Conservation (phyloP, 2,888 invertebrate genomes). For the Fragum sueziense region DNA sequence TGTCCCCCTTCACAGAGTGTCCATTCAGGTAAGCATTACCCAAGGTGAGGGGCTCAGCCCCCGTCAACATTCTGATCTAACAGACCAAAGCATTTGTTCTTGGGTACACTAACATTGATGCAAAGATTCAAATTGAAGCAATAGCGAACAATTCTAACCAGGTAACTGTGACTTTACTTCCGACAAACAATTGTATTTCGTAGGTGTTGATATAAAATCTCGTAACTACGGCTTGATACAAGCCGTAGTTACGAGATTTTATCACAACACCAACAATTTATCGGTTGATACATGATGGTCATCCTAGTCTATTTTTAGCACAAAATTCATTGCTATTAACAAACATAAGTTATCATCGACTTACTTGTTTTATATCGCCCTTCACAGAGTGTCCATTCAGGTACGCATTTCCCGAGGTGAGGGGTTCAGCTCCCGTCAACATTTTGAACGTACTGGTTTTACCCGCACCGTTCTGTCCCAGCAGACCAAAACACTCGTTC, state of each 20-base stretch:
- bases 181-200: too few species aligned
- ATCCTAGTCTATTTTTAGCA: too few species aligned
- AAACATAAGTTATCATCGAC: not conserved
- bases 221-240: too few species aligned
- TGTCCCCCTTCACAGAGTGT: conserved; percentile 68
- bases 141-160: too few species aligned
- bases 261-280: too few species aligned
- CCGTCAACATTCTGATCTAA: conserved; percentile 88
- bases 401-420: conserved; percentile 84
- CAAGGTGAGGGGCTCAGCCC: conserved; percentile 82
- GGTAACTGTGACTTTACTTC: too few species aligned
- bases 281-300: too few species aligned
- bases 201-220: too few species aligned
- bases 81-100: conserved; percentile 85
- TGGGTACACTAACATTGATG: not conserved
- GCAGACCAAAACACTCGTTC: conserved; percentile 90
- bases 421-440: conserved; percentile 84
- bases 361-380: conserved; percentile 67
- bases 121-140: too few species aligned
- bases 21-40: conserved; percentile 85
- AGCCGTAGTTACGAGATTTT: too few species aligned
- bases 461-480: conserved; percentile 93
- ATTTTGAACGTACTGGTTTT: conserved; percentile 93
- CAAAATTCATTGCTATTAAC: not conserved
- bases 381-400: conserved; percentile 81